phyloP scores from a whole-genome alignment of 2,888 invertebrate species.

The Ophion slaviceki region DNA sequence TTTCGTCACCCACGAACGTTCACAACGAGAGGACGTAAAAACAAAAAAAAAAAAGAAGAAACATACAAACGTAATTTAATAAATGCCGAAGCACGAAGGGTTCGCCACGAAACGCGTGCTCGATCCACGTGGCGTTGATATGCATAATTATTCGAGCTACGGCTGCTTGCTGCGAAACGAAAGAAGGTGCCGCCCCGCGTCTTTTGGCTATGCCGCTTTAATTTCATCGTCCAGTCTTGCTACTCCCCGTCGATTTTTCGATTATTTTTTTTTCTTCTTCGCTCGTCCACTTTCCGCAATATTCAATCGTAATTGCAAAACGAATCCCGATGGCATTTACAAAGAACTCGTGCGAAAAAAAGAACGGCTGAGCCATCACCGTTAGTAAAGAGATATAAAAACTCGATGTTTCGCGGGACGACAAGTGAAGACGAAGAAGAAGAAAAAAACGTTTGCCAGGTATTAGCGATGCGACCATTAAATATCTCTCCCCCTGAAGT shows the following conservation, averaged over 20 bases:
- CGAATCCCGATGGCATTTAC: constrained; percentile 59
- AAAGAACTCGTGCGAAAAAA: constrained; percentile 34
- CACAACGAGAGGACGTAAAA: no score
- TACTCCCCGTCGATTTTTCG: neutral
- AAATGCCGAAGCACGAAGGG: neutral
- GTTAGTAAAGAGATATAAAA: constrained; percentile 7
- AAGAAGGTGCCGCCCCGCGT: neutral
- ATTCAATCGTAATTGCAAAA: constrained; percentile 19
- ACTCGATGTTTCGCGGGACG: constrained; percentile 22
- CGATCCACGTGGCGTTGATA: constrained; percentile 33
- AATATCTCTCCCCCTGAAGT: constrained; percentile 25
- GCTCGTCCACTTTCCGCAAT: constrained; percentile 28
- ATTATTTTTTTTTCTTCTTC: neutral
- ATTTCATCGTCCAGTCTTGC: constrained; percentile 16
- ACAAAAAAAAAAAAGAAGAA: neutral
- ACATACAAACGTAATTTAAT: neutral
- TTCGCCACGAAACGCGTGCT: neutral
- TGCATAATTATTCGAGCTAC: constrained; percentile 30
- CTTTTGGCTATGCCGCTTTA: constrained; percentile 27
- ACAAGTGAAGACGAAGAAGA: neutral
- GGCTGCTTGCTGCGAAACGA: constrained; percentile 17
- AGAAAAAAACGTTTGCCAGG: constrained; percentile 20
- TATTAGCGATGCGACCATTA: constrained; percentile 50
- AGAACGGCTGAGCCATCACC: neutral
- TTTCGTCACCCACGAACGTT: constrained; percentile 5